Evolutionary conservation across 2,888 invertebrate genomes (phyloP).

Genomic region (Trichogramma evanescens): DNA sequence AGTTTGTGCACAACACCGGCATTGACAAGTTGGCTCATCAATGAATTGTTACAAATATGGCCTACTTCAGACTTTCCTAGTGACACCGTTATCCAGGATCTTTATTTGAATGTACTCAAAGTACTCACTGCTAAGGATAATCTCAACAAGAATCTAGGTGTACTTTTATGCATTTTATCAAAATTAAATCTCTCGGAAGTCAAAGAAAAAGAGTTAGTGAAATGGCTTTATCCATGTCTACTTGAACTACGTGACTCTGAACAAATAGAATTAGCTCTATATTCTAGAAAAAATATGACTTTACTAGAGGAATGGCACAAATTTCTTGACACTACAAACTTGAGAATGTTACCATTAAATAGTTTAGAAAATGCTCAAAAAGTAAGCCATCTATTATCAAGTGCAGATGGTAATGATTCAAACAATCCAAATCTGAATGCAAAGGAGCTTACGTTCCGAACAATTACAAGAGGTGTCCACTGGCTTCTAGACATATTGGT

Average conservation of each 20-base stretch:
- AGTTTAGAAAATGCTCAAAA: constrained; percentile 26
- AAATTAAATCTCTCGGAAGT: constrained; percentile 32
- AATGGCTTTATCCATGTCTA: constrained; percentile 33
- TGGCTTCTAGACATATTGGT: constrained; percentile 42
- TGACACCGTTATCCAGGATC: constrained; percentile 31
- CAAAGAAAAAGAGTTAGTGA: constrained; percentile 29
- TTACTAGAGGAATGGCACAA: constrained; percentile 34
- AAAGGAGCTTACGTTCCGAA: constrained; percentile 34
- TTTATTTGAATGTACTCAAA: constrained; percentile 31
- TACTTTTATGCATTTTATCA: constrained; percentile 35
- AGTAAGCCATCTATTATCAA: constrained; percentile 30
- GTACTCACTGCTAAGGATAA: constrained; percentile 28
- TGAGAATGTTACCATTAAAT: constrained; percentile 22
- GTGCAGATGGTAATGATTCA: constrained; percentile 16
- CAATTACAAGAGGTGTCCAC: constrained; percentile 29
- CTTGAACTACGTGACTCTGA: constrained; percentile 25
- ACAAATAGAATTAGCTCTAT: constrained; percentile 35
- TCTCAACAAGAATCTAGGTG: constrained; percentile 22
- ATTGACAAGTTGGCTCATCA: constrained; percentile 35
- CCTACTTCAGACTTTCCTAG: constrained; percentile 25
- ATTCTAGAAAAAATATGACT: constrained; percentile 32
- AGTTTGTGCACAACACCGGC: constrained; percentile 49
- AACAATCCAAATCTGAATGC: constrained; percentile 24
- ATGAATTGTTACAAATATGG: constrained; percentile 34
- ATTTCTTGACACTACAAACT: constrained; percentile 29